Conservation (phyloP, 2,888 invertebrate genomes). For the Panopea generosa region DNA sequence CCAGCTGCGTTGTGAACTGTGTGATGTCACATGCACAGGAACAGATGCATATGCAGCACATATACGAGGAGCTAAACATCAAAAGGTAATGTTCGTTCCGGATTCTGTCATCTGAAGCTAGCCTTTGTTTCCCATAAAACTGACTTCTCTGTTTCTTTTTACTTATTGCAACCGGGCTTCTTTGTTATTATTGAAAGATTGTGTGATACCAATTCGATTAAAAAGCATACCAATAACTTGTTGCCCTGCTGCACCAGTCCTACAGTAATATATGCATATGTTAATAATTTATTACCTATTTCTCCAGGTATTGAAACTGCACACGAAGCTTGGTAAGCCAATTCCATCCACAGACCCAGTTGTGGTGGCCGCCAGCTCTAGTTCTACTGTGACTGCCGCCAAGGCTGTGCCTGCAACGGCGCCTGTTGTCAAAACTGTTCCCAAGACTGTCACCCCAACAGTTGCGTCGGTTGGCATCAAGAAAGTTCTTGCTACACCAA, state of each 20-base stretch:
- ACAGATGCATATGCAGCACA: slow-evolving; percentile 99
- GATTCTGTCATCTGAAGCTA: no score
- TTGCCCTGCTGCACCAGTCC: no score
- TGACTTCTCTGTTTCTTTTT: no score
- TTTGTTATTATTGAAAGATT: no score
- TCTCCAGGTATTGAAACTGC: slow-evolving; percentile 93
- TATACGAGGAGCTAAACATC: slow-evolving; percentile 98
- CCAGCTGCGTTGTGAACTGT: slow-evolving; percentile 96
- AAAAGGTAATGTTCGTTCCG: no score
- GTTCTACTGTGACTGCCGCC: slow-evolving; percentile 59
- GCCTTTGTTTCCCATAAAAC: no score
- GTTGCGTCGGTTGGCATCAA: slow-evolving; percentile 59
- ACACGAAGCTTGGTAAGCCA: slow-evolving; percentile 98
- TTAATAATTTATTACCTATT: no score
- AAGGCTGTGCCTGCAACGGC: slow-evolving; percentile 47
- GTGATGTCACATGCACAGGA: slow-evolving; percentile 99
- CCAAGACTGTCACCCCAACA: slow-evolving; percentile 61
- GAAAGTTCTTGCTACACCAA: slow-evolving; percentile 89
- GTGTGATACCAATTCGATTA: no score
- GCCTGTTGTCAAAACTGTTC: slow-evolving; percentile 44
- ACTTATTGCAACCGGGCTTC: no score
- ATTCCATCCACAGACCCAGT: slow-evolving; percentile 98
- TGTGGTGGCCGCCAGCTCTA: slow-evolving; percentile 87
- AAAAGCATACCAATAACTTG: no score
- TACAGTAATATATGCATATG: no score